Percentiles rank a stretch among this genome's conserved stretches.
These are phyloP conservation scores for Bostrychus sinensis DNA, from an alignment of 2,113 vertebrate species.

Conservation along the genomic window DNA sequence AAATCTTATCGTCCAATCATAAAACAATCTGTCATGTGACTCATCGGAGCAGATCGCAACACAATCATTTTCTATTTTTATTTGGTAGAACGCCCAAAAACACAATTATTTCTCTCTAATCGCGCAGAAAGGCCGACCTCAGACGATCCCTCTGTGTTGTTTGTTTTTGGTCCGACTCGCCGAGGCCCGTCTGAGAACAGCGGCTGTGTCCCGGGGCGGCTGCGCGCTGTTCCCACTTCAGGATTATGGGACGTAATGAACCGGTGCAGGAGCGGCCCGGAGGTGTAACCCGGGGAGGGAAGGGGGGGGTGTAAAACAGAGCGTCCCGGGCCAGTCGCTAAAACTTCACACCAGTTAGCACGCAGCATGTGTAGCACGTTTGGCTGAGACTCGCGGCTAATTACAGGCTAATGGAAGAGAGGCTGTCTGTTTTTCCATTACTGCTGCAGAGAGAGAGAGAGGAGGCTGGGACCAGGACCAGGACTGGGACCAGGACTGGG, in stretches of 20 bases:
- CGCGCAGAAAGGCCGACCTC: not conserved
- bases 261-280: not conserved
- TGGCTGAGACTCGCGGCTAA: constrained; percentile 42
- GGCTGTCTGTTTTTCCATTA: constrained; percentile 55
- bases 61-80: too few relatives aligned
- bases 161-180: not conserved
- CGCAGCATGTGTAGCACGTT: constrained; percentile 38
- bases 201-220: not conserved
- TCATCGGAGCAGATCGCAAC: too few relatives aligned
- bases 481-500: too few relatives aligned
- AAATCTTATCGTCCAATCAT: too few relatives aligned
- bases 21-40: too few relatives aligned
- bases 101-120: too few relatives aligned
- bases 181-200: not conserved
- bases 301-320: too few relatives aligned
- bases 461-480: too few relatives aligned
- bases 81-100: too few relatives aligned
- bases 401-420: constrained; percentile 50
- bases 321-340: not conserved
- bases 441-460: constrained; percentile 39
- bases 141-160: not conserved
- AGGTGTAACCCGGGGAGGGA: not conserved
- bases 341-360: constrained; percentile 7
- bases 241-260: constrained; percentile 11
- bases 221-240: constrained; percentile 12